Evolutionary conservation across 2,888 invertebrate species (phyloP).

Genomic region (Unio delphinus): DNA sequence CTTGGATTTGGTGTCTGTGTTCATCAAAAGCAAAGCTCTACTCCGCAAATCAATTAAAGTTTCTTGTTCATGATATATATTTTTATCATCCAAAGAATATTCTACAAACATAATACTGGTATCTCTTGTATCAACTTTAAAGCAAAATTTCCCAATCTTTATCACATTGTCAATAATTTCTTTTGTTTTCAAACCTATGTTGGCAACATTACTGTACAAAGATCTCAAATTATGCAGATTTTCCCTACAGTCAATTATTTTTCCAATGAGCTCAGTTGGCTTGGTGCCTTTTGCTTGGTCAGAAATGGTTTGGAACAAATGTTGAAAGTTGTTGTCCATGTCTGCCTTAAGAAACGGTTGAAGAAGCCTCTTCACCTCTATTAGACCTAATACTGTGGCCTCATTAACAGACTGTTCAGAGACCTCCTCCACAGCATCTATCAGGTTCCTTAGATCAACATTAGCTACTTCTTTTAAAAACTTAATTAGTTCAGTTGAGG

Average conservation of each 20-base stretch:
- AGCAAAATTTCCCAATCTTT: constrained; percentile 23
- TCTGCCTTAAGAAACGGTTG: constrained; percentile 20
- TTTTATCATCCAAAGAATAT: no score
- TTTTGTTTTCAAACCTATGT: constrained; percentile 40
- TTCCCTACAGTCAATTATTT: constrained; percentile 33
- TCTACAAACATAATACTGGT: no score
- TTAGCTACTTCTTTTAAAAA: constrained; percentile 31
- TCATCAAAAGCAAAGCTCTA: constrained; percentile 36
- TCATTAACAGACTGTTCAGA: constrained; percentile 45
- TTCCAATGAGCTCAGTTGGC: constrained; percentile 16
- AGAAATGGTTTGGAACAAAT: constrained; percentile 1
- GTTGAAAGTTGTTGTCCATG: no score
- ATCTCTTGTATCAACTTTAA: constrained; percentile 10
- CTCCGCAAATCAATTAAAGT: constrained; percentile 38
- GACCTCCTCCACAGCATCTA: constrained; percentile 50
- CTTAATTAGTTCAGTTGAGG: constrained; percentile 20
- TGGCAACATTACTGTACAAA: constrained; percentile 42
- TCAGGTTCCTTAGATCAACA: constrained; percentile 44
- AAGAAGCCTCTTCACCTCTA: constrained; percentile 36
- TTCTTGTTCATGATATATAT: constrained; percentile 6
- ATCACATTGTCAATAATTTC: constrained; percentile 35
- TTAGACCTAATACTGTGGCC: constrained; percentile 40
- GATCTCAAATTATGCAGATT: constrained; percentile 40
- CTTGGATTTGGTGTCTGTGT: constrained; percentile 14
- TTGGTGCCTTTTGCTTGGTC: constrained; percentile 11